These are phyloP conservation scores for Aphidius gifuensis DNA, from an alignment of 1,140 invertebrate species.

Conservation along the genomic window DNA sequence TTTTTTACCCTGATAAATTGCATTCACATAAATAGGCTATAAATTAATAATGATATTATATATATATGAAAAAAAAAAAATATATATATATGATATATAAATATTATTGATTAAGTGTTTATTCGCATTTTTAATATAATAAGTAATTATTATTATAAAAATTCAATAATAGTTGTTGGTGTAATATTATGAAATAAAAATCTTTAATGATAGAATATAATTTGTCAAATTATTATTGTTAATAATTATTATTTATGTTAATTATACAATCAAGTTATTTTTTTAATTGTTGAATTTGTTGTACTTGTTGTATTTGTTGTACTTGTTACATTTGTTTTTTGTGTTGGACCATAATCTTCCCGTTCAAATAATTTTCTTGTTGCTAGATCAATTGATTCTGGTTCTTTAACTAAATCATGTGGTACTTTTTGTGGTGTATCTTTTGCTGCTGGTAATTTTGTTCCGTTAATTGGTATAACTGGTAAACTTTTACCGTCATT, in stretches of 20 bases:
- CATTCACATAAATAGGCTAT: conserved; percentile 9
- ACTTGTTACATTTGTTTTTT: not conserved
- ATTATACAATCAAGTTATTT: not conserved
- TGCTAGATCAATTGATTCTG: too few species aligned
- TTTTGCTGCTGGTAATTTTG: too few species aligned
- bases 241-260: not conserved
- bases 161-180: conserved; percentile 56
- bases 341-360: not conserved
- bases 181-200: conserved; percentile 55
- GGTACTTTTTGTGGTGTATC: too few species aligned
- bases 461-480: too few species aligned
- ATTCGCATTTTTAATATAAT: conserved; percentile 53
- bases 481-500: too few species aligned
- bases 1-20: not conserved
- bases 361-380: not conserved
- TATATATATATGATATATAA: conserved; percentile 32
- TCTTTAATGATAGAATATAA: conserved; percentile 47
- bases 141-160: conserved; percentile 53
- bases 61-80: conserved; percentile 16
- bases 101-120: conserved; percentile 51
- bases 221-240: not conserved
- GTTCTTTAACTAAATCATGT: too few species aligned
- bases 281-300: not conserved
- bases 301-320: not conserved
- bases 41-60: conserved; percentile 17